A percentile compares a stretch with the other conserved stretches of the same genome.
These are phyloP conservation scores for Andrena trimmerana DNA, from an alignment of 2,888 invertebrate species.

Conservation along the genomic window DNA sequence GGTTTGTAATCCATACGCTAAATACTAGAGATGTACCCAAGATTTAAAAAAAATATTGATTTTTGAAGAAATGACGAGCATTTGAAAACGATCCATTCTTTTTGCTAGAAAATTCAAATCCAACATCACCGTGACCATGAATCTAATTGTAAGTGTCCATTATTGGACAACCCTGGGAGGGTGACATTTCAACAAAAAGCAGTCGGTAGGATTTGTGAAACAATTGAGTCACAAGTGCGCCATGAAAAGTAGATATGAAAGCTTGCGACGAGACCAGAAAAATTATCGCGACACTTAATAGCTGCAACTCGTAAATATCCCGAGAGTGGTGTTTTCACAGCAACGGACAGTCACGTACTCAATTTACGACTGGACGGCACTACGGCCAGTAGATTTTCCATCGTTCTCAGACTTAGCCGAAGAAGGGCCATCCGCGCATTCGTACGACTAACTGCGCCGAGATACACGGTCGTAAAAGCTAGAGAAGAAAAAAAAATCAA, in stretches of 20 bases:
- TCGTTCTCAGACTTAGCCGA: conserved; percentile 37
- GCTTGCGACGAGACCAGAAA: not conserved
- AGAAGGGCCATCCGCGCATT: conserved; percentile 31
- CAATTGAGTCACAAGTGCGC: not conserved
- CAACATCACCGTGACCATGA: too few species aligned
- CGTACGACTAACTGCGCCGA: conserved; percentile 37
- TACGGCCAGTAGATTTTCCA: conserved; percentile 57
- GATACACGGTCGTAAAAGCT: conserved; percentile 20
- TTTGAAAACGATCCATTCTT: too few species aligned
- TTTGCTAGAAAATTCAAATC: too few species aligned
- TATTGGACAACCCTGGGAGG: too few species aligned
- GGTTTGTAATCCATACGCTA: too few species aligned
- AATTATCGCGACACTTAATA: conserved; percentile 46
- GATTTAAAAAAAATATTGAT: too few species aligned
- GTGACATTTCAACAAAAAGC: not conserved
- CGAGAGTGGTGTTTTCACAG: conserved; percentile 34
- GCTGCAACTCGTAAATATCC: conserved; percentile 55
- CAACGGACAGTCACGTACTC: conserved; percentile 54
- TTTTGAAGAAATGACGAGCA: too few species aligned
- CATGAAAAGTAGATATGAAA: conserved; percentile 1
- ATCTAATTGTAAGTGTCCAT: too few species aligned
- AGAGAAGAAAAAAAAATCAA: not conserved
- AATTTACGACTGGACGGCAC: conserved; percentile 55
- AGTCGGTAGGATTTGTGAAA: too few species aligned
- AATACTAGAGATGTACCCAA: too few species aligned